A percentile compares a stretch with the other conserved stretches of the same genome.
Conservation (phyloP, 2,797 vertebrate genomes). For the Pitangus sulphuratus region DNA sequence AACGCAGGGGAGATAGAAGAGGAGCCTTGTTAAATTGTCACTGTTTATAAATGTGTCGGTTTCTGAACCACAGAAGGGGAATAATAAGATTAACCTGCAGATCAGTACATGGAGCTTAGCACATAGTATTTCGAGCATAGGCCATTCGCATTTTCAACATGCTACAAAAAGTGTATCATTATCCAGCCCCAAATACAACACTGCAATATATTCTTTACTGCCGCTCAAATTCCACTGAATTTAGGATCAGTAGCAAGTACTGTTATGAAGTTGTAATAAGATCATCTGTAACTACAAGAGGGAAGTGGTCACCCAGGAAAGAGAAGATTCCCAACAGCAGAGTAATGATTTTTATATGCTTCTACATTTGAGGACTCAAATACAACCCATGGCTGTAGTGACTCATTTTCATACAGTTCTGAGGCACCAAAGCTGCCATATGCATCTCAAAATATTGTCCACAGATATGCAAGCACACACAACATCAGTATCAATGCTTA, state of each 20-base stretch:
- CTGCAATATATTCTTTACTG: rapidly evolving
- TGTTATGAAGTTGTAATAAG: not conserved
- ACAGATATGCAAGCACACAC: rapidly evolving
- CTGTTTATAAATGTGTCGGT: rapidly evolving
- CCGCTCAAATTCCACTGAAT: not conserved
- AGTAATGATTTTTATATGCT: not conserved
- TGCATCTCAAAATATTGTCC: not conserved
- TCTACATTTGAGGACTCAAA: not conserved
- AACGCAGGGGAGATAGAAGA: not conserved
- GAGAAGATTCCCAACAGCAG: not conserved
- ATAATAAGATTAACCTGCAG: not conserved
- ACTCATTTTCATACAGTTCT: not conserved
- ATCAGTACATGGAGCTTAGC: rapidly evolving
- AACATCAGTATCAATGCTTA: not conserved
- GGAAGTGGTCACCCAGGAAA: not conserved
- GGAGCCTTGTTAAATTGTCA: not conserved
- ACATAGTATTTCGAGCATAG: rapidly evolving
- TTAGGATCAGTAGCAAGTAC: rapidly evolving
- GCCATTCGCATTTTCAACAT: rapidly evolving
- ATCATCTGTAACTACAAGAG: not conserved
- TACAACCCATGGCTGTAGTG: not conserved
- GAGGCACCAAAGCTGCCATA: not conserved
- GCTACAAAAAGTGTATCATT: not conserved
- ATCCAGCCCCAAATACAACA: not conserved
- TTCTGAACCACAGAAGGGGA: not conserved